These are phyloP conservation scores for Anastrepha ludens DNA, from an alignment of 1,140 invertebrate genomes.

Conservation along the genomic window DNA sequence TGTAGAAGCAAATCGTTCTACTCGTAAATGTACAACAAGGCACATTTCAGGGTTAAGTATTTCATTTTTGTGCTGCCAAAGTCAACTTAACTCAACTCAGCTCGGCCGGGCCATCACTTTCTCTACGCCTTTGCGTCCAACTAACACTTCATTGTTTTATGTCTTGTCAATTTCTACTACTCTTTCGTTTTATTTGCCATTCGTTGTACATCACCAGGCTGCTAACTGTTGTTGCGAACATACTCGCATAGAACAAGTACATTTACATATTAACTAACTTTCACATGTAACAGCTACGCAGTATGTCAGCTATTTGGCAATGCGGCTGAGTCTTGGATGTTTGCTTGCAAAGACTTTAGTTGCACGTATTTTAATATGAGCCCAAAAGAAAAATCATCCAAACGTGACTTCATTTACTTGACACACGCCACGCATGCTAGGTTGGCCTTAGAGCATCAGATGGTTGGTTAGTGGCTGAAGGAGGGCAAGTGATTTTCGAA, in stretches of 20 bases:
- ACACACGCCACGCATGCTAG: not conserved
- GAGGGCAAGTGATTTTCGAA: not conserved
- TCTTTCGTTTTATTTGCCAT: not conserved
- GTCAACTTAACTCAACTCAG: conserved; percentile 12
- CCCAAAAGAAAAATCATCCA: conserved; percentile 73
- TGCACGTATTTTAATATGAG: conserved; percentile 73
- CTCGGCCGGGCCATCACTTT: not conserved
- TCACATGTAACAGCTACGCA: conserved; percentile 3
- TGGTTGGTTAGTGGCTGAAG: not conserved
- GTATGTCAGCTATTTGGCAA: conserved; percentile 39
- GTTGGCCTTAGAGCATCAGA: not conserved
- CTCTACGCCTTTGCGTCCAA: not conserved
- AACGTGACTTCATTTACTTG: conserved; percentile 73
- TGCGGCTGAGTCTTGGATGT: not conserved
- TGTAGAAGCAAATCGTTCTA: no score
- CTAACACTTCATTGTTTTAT: conserved; percentile 43
- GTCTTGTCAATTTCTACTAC: conserved; percentile 31
- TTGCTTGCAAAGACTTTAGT: conserved; percentile 54
- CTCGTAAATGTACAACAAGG: no score
- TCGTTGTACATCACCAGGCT: not conserved
- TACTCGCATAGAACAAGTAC: not conserved
- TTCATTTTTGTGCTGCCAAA: not conserved
- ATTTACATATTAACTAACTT: conserved; percentile 44
- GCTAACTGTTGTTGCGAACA: not conserved
- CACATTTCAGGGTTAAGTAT: no score